These are phyloP conservation scores for Popillia japonica DNA, from an alignment of 1,140 invertebrate genomes.

Conservation along the genomic window DNA sequence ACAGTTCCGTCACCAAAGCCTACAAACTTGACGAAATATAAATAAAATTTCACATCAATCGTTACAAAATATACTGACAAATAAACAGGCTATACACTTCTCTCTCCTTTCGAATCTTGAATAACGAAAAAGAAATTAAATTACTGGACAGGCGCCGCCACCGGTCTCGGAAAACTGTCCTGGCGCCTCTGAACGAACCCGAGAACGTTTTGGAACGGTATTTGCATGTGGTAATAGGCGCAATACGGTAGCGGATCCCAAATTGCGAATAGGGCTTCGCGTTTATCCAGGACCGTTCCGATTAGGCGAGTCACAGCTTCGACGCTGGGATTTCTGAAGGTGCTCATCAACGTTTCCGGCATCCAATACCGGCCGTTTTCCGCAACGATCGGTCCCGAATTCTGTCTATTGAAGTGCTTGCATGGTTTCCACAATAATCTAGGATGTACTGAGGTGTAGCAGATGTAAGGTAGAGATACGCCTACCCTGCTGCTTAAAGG, in stretches of 20 bases:
- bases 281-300: conserved; percentile 73
- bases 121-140: background rate
- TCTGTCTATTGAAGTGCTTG: conserved; percentile 67
- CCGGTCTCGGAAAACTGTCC: conserved; percentile 54
- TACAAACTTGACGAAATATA: background rate
- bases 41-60: conserved; percentile 38
- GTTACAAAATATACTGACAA: conserved; percentile 23
- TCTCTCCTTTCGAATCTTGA: conserved; percentile 51
- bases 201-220: conserved; percentile 71
- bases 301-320: conserved; percentile 67
- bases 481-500: conserved; percentile 77
- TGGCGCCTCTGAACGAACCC: conserved; percentile 60
- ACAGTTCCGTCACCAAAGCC: background rate
- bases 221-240: conserved; percentile 81
- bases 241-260: conserved; percentile 86
- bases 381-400: conserved; percentile 63
- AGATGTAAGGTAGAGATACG: conserved; percentile 79
- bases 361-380: conserved; percentile 63
- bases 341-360: conserved; percentile 63
- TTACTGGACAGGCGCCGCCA: conserved; percentile 56
- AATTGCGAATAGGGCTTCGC: conserved; percentile 79
- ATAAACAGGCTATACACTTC: conserved; percentile 49
- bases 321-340: conserved; percentile 60
- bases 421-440: conserved; percentile 71
- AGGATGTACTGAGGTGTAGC: conserved; percentile 73